These are phyloP conservation scores for Semaprochilodus insignis DNA, from an alignment of 2,797 vertebrate species.

Conservation along the genomic window DNA sequence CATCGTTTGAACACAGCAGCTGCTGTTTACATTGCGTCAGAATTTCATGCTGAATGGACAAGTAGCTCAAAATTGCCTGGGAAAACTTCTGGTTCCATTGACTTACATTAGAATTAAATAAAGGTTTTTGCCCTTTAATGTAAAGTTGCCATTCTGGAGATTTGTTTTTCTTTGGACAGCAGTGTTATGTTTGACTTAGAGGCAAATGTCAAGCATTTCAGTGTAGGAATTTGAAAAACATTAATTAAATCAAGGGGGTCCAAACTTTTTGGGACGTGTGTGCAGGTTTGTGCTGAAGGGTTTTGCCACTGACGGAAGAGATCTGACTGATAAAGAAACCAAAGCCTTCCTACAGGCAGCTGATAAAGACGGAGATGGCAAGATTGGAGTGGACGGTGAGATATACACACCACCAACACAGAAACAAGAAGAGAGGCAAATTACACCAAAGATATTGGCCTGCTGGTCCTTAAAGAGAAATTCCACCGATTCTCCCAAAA, in stretches of 20 bases:
- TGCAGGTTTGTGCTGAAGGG: constrained; percentile 88
- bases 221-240: not conserved
- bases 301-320: constrained; percentile 86
- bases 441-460: not conserved
- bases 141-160: too few species aligned
- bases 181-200: not conserved
- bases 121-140: too few species aligned
- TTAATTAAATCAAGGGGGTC: not conserved
- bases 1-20: too few species aligned
- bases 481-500: not conserved
- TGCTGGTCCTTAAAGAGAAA: not conserved
- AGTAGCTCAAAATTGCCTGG: too few species aligned
- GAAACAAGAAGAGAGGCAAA: not conserved
- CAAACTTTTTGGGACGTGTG: not conserved
- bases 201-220: not conserved
- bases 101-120: too few species aligned
- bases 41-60: too few species aligned
- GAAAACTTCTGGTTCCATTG: too few species aligned
- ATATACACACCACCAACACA: constrained; percentile 5
- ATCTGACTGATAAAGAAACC: constrained; percentile 91
- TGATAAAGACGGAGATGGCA: constrained; percentile 96
- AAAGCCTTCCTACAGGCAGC: constrained; percentile 89
- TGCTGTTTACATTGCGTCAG: too few species aligned
- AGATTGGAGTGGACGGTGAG: constrained; percentile 94
- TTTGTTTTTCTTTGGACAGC: too few species aligned